Evolutionary conservation across 1,140 invertebrate species (phyloP).

Genomic region (Odontomachus brunneus): DNA sequence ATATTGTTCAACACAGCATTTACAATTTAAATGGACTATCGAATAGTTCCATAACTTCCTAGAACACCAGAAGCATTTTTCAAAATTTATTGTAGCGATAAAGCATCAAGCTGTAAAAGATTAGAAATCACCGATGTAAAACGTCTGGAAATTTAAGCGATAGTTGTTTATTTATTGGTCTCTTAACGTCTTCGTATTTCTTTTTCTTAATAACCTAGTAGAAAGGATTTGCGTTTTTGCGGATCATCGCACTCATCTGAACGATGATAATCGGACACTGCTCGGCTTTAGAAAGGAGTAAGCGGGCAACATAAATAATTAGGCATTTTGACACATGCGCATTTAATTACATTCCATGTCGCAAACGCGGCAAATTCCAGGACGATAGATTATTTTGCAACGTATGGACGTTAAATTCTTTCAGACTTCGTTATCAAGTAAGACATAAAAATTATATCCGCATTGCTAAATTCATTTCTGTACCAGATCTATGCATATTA

Average conservation of each 20-base stretch:
- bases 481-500: neutral
- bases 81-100: neutral
- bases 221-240: constrained; percentile 7
- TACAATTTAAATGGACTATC: neutral
- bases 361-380: neutral
- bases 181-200: neutral
- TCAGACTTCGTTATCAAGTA: neutral
- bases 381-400: neutral
- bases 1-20: neutral
- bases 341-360: neutral
- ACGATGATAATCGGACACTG: neutral
- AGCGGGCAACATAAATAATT: constrained; percentile 13
- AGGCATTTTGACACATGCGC: neutral
- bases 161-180: neutral
- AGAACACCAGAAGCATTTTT: neutral
- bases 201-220: constrained; percentile 8
- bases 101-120: neutral
- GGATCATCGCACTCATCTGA: neutral
- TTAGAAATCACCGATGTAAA: neutral
- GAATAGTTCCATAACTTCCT: neutral
- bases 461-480: neutral
- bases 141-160: neutral
- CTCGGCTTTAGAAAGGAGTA: neutral
- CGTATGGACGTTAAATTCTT: neutral
- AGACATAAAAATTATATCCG: neutral